A percentile compares a stretch with the other conserved stretches of the same genome.
Conservation (phyloP, 2,888 invertebrate species). For the Drosophila barbarae region DNA sequence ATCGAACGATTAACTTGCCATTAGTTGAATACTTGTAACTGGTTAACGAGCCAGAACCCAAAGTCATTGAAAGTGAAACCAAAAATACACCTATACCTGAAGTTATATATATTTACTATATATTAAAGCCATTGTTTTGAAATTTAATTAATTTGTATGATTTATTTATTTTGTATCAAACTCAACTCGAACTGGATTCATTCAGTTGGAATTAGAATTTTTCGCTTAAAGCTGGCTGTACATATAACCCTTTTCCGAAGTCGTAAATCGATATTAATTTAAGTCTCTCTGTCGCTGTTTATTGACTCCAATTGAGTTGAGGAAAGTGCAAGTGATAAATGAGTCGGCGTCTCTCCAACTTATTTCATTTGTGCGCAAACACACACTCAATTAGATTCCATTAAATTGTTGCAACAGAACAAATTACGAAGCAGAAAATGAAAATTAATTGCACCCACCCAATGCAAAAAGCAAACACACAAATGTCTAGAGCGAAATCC, state of each 20-base stretch:
- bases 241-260: constrained; percentile 7
- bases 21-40: constrained; percentile 16
- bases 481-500: constrained; percentile 41
- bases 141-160: background rate
- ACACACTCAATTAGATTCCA: constrained; percentile 51
- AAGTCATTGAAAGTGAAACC: constrained; percentile 31
- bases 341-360: constrained; percentile 1
- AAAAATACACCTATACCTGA: constrained; percentile 10
- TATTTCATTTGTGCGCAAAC: constrained; percentile 32
- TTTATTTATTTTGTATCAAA: background rate
- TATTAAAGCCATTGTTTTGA: background rate
- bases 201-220: constrained; percentile 6
- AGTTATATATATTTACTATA: background rate
- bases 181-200: constrained; percentile 12
- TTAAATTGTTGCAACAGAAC: constrained; percentile 46
- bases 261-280: constrained; percentile 25
- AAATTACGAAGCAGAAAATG: constrained; percentile 35
- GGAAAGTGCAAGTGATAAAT: constrained; percentile 51
- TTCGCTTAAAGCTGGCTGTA: constrained; percentile 7
- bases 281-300: constrained; percentile 21
- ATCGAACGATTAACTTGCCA: constrained; percentile 42
- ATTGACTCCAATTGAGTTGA: constrained; percentile 43
- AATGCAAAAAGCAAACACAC: constrained; percentile 24
- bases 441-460: constrained; percentile 53
- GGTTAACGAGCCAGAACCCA: constrained; percentile 4